Percentiles rank a stretch among this genome's conserved stretches.
Evolutionary conservation across 1,140 invertebrate genomes (phyloP).

Genomic region (Scaptomyza graminum): DNA sequence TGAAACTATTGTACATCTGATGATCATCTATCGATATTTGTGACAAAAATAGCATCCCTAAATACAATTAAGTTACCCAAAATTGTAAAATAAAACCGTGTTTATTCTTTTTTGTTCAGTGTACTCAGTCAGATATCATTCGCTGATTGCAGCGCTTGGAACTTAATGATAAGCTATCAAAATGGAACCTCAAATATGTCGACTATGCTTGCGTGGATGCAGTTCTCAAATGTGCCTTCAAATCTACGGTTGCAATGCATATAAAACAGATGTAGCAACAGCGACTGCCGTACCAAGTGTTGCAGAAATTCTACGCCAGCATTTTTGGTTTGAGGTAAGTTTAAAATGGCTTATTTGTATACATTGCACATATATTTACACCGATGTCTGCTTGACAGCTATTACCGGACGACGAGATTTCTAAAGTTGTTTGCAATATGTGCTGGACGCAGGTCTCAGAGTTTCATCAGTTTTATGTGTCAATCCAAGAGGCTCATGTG

Average conservation of each 20-base stretch:
- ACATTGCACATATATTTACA: conserved; percentile 12
- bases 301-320: conserved; percentile 64
- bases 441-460: conserved; percentile 79
- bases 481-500: conserved; percentile 72
- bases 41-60: conserved; percentile 10
- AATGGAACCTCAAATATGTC: conserved; percentile 69
- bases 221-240: conserved; percentile 73
- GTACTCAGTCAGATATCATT: conserved; percentile 3
- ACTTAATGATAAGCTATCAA: conserved; percentile 6
- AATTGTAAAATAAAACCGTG: conserved; percentile 28
- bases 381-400: conserved; percentile 30
- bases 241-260: conserved; percentile 41
- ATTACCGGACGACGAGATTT: conserved; percentile 65
- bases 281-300: conserved; percentile 54
- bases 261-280: conserved; percentile 28
- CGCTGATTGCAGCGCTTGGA: background rate
- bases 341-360: too few relatives aligned
- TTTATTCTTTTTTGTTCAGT: too few relatives aligned
- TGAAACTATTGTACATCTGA: background rate
- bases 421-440: conserved; percentile 72
- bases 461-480: conserved; percentile 77
- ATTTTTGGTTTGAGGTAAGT: conserved; percentile 79
- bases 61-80: conserved; percentile 35
- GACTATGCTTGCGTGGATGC: conserved; percentile 68
- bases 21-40: background rate